Conservation (phyloP, 2,888 invertebrate species). For the Rhamnusium bicolor region DNA sequence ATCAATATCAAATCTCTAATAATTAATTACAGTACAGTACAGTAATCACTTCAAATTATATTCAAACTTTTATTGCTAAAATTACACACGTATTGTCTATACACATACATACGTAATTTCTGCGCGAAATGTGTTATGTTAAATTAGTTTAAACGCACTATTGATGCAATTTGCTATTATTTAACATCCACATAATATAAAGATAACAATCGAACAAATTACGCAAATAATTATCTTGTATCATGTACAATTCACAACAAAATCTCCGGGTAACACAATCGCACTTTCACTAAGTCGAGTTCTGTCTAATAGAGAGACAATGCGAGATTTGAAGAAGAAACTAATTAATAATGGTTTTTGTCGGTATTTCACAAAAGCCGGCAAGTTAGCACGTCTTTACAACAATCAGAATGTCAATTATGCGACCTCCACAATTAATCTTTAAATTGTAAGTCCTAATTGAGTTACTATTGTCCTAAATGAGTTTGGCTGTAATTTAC, state of each 20-base stretch:
- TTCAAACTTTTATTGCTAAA: background rate
- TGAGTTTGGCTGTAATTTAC: background rate
- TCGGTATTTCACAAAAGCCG: slow-evolving; percentile 11
- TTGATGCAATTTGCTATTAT: slow-evolving; percentile 9
- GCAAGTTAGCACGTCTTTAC: background rate
- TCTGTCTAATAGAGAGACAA: background rate
- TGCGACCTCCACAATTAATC: background rate
- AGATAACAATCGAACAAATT: background rate
- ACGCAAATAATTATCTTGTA: slow-evolving; percentile 9
- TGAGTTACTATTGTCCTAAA: background rate
- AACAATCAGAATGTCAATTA: background rate
- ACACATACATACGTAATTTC: background rate
- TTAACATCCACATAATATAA: background rate
- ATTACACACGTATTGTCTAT: background rate
- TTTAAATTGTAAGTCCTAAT: background rate
- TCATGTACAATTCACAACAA: slow-evolving; percentile 9
- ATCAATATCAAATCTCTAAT: background rate
- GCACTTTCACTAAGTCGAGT: slow-evolving; percentile 1
- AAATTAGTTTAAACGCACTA: background rate
- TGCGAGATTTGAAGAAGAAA: slow-evolving; percentile 8
- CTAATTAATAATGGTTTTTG: slow-evolving; percentile 6
- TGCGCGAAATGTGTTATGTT: background rate
- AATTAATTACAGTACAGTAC: too few species aligned
- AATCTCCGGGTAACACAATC: background rate
- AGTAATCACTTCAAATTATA: too few species aligned